Evolutionary conservation across 2,888 invertebrate species (phyloP).

Genomic region (Neocrepidodera transversa): DNA sequence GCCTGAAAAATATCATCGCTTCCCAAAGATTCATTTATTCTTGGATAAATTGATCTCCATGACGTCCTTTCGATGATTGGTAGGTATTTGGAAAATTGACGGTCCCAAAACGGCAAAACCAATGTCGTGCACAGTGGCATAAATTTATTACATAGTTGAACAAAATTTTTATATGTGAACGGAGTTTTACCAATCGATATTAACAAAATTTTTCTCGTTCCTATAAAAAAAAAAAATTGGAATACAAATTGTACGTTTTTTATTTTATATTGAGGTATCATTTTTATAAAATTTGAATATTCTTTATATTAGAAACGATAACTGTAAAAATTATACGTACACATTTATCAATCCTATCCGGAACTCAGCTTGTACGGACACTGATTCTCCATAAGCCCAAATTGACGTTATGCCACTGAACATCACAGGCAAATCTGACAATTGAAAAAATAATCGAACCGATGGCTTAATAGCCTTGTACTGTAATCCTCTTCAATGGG

Average conservation of each 20-base stretch:
- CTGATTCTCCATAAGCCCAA: background rate
- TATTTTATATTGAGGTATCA: too few relatives aligned
- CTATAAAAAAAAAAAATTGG: too few relatives aligned
- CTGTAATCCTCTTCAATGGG: background rate
- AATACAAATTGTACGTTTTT: too few relatives aligned
- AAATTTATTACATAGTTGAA: too few relatives aligned
- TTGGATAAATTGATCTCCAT: constrained; percentile 14
- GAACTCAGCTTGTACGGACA: too few relatives aligned
- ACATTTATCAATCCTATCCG: too few relatives aligned
- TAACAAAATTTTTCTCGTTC: too few relatives aligned
- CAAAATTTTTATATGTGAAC: too few relatives aligned
- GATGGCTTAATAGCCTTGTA: background rate
- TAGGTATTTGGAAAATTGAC: constrained; percentile 12
- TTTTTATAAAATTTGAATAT: too few relatives aligned
- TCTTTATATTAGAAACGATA: too few relatives aligned
- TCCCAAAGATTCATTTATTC: constrained; percentile 13
- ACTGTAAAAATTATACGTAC: too few relatives aligned
- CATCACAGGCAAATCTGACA: background rate
- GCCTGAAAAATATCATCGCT: background rate
- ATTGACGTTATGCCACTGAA: background rate
- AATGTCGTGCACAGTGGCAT: background rate
- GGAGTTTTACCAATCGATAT: too few relatives aligned
- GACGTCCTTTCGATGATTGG: constrained; percentile 21
- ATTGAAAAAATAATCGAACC: background rate
- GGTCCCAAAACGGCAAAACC: constrained; percentile 17